These are phyloP conservation scores for Stichodactyla mertensii DNA, from an alignment of 64 coral and sea anemone species.

Conservation along the genomic window DNA sequence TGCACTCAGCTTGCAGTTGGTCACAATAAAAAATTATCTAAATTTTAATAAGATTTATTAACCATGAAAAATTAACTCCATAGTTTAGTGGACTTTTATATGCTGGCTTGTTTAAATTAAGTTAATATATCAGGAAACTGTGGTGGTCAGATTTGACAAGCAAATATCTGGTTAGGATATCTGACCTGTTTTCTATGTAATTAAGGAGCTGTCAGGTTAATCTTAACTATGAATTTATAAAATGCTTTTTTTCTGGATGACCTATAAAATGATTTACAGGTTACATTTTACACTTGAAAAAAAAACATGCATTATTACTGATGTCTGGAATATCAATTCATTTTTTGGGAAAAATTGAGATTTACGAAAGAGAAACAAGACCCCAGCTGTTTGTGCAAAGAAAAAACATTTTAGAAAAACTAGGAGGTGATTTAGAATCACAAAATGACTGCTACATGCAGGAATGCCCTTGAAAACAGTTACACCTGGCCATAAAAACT, in stretches of 20 bases:
- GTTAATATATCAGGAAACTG: not conserved
- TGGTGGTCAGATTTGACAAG: not conserved
- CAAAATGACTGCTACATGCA: slow-evolving; percentile 24
- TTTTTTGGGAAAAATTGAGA: not conserved
- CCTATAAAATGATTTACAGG: not conserved
- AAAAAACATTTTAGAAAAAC: not conserved
- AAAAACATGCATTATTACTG: not conserved
- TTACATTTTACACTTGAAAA: not conserved
- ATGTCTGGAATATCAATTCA: not conserved
- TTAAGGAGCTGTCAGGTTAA: not conserved
- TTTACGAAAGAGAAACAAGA: not conserved
- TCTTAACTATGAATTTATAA: not conserved
- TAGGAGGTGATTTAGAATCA: not conserved
- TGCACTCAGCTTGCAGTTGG: not conserved
- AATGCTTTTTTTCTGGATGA: not conserved
- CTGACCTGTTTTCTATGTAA: not conserved
- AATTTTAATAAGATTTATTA: not conserved
- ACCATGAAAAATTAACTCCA: not conserved
- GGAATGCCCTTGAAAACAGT: not conserved
- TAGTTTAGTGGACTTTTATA: not conserved
- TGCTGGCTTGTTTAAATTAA: not conserved
- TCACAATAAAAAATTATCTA: not conserved
- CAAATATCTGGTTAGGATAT: not conserved
- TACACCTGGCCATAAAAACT: not conserved
- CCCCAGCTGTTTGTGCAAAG: not conserved